Conservation (phyloP, 1,140 invertebrate genomes). For the Adoxophyes honmai region DNA sequence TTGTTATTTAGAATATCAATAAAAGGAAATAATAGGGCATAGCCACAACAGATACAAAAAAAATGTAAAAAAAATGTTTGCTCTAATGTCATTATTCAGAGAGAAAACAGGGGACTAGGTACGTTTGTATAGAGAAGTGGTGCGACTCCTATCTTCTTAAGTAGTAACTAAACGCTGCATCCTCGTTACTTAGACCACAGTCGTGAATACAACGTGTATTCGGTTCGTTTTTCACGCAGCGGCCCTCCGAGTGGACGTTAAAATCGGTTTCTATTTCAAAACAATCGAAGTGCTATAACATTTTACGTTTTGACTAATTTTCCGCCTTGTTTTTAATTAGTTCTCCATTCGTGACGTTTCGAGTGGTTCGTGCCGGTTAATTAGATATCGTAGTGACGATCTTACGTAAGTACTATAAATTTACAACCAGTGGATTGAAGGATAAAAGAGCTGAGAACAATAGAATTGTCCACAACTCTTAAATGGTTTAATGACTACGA, state of each 20-base stretch:
- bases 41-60: too few relatives aligned
- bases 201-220: background rate
- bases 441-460: too few relatives aligned
- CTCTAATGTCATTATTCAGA: too few relatives aligned
- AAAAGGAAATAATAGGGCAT: too few relatives aligned
- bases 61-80: too few relatives aligned
- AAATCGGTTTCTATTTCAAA: conserved; percentile 4
- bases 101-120: too few relatives aligned
- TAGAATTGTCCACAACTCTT: too few relatives aligned
- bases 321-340: background rate
- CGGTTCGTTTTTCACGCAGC: background rate
- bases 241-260: background rate
- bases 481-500: too few relatives aligned
- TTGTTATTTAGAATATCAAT: too few relatives aligned
- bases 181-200: background rate
- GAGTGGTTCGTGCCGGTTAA: background rate
- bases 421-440: too few relatives aligned
- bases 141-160: too few relatives aligned
- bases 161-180: background rate
- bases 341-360: background rate
- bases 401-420: background rate
- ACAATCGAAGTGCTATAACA: background rate
- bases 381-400: background rate
- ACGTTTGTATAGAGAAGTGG: too few relatives aligned
- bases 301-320: background rate